Percentiles rank a stretch among this genome's conserved stretches.
These are phyloP conservation scores for Hydriomena furcata DNA, from an alignment of 2,888 invertebrate species.

Conservation along the genomic window DNA sequence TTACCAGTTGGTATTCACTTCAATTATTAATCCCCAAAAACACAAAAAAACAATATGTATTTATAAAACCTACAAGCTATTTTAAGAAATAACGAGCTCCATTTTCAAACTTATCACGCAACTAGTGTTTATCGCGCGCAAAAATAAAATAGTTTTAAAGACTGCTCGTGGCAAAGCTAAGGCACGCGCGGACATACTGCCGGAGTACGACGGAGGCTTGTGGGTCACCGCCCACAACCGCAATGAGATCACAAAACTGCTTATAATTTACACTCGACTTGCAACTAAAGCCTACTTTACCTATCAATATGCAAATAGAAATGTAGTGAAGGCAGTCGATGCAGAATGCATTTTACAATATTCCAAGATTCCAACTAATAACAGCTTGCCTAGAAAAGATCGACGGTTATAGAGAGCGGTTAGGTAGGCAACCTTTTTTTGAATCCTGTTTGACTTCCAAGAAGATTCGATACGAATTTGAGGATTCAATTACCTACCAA, in stretches of 20 bases:
- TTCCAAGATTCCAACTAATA: not conserved
- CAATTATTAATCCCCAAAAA: slow-evolving; percentile 21
- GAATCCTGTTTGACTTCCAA: slow-evolving; percentile 14
- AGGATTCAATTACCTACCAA: not conserved
- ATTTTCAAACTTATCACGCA: slow-evolving; percentile 20
- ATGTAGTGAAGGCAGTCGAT: slow-evolving; percentile 24
- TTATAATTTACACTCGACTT: slow-evolving; percentile 70
- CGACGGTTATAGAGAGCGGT: no score
- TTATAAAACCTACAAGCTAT: not conserved
- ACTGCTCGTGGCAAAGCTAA: slow-evolving; percentile 47
- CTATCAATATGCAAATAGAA: slow-evolving; percentile 39
- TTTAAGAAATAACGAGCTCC: not conserved
- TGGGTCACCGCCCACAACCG: slow-evolving; percentile 73
- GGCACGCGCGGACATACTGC: slow-evolving; percentile 59
- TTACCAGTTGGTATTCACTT: slow-evolving; percentile 37
- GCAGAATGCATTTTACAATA: slow-evolving; percentile 1
- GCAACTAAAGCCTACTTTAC: slow-evolving; percentile 52
- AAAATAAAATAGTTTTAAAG: slow-evolving; percentile 16
- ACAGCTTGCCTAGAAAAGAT: no score
- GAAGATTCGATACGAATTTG: slow-evolving; percentile 5
- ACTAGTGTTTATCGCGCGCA: slow-evolving; percentile 36
- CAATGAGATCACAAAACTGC: slow-evolving; percentile 77
- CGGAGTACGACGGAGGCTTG: slow-evolving; percentile 47
- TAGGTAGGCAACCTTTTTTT: no score
- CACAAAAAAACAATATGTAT: not conserved